Percentiles rank a stretch among this genome's conserved stretches.
phyloP scores from a whole-genome alignment of 2,888 invertebrate genomes.

The Pocota personata region DNA sequence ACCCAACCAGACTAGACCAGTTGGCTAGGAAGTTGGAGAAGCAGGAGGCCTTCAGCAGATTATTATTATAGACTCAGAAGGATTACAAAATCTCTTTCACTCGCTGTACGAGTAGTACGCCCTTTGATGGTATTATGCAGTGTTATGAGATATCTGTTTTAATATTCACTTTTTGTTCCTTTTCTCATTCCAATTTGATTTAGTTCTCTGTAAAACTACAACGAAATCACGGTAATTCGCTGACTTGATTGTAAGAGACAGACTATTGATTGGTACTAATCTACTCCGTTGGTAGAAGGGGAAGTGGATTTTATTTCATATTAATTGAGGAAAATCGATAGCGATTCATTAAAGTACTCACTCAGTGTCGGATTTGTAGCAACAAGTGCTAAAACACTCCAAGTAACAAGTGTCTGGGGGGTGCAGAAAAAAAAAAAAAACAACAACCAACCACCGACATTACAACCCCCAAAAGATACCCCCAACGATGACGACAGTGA shows the following conservation, averaged over 20 bases:
- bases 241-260: not conserved
- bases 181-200: not conserved
- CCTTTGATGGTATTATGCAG: conserved; percentile 68
- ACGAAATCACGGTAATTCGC: not conserved
- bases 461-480: not conserved
- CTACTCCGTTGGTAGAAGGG: not conserved
- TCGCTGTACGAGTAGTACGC: conserved; percentile 5
- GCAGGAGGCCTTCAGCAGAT: conserved; percentile 30
- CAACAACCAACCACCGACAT: not conserved
- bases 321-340: conserved; percentile 21
- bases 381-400: conserved; percentile 27
- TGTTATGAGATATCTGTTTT: conserved; percentile 54
- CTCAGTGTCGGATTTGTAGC: not conserved
- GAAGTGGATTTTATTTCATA: not conserved
- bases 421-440: not conserved
- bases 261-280: conserved; percentile 32
- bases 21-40: not conserved
- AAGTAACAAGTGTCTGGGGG: conserved; percentile 43
- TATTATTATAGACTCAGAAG: conserved; percentile 69
- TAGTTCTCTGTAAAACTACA: not conserved
- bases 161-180: conserved; percentile 53
- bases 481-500: not conserved
- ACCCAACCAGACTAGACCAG: not conserved
- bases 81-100: conserved; percentile 61
- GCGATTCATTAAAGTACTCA: not conserved